phyloP scores from a whole-genome alignment of 2,797 vertebrate genomes.

The Neomorphus geoffroyi region DNA sequence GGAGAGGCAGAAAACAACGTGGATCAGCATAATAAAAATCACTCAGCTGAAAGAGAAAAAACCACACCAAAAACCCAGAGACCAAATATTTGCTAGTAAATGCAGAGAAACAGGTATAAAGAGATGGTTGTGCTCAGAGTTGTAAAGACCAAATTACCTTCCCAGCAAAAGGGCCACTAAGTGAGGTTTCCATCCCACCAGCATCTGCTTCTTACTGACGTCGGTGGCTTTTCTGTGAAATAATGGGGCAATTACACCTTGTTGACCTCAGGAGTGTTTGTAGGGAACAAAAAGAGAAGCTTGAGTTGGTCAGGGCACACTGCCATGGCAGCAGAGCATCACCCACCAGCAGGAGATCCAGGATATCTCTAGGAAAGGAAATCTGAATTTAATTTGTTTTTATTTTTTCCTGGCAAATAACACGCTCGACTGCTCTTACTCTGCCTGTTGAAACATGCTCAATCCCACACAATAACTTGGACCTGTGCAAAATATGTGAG shows the following conservation, averaged over 20 bases:
- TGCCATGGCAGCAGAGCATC: not conserved
- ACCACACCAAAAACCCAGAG: not conserved
- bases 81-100: constrained; percentile 12
- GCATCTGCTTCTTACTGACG: not conserved
- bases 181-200: constrained; percentile 10
- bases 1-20: not conserved
- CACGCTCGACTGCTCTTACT: not conserved
- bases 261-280: not conserved
- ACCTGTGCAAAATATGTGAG: accelerated
- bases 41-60: not conserved
- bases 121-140: not conserved
- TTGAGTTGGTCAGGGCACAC: not conserved
- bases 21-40: constrained; percentile 26
- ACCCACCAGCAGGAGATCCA: not conserved
- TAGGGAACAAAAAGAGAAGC: not conserved
- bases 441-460: accelerated
- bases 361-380: not conserved
- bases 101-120: not conserved
- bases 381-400: not conserved
- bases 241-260: not conserved
- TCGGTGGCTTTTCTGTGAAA: not conserved
- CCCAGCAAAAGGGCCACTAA: not conserved
- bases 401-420: not conserved
- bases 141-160: constrained; percentile 12
- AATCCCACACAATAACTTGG: not conserved